Base-by-base conservation (phyloP, 1,140 invertebrate species). In the Halesus radiatus region DNA sequence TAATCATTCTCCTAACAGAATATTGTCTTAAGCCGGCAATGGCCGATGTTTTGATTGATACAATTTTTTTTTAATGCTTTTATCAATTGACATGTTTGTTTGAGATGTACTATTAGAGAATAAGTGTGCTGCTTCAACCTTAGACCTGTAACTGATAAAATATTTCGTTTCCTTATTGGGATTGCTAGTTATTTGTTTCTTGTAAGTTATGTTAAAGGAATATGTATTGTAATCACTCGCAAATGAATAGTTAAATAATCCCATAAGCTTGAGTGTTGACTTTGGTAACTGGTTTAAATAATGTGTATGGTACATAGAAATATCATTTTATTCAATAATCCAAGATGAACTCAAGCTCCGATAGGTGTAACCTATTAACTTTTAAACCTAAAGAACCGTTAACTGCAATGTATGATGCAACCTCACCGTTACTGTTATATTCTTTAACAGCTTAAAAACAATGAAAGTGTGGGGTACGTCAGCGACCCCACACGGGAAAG, bases 31-130 rank as follows among this genome's bases (percentile, higher is more conserved):
- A 45, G 1, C 37, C 10, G 8, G 37, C 10, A 45, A 45, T 45
- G 10, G 8, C 37, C 37, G 1, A 3, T 3, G 8, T 45, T 45
- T 45, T 13, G 37, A 45, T 64, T 64, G 18, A 29, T 64, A 64
- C 29, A n/a, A 8, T 13, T 26, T 15, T 29, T 64, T 64, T 23
- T 64, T 0, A 23, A 64, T n/a, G 54, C 54, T 64, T 64, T 64
- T 26, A 22, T 64, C 62, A 64, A 64, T 64, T 10, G 62, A 26
- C 3, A 26, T 15, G 62, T 64, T 45, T 45, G 37, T 45, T 64
- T 64, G 62, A 70, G 32, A 37, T 70, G 32, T 50, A 37, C 66
- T 70, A 45, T 50, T 70, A 70, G 66, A 70, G 23, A 64, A 15
- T 70, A 70, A 37, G 66, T 70, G 66, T 50, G 66, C 32, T 52